Percentiles rank a stretch among this genome's conserved stretches.
These are phyloP conservation scores for Prenolepis imparis DNA, from an alignment of 2,888 invertebrate species.

Conservation along the genomic window DNA sequence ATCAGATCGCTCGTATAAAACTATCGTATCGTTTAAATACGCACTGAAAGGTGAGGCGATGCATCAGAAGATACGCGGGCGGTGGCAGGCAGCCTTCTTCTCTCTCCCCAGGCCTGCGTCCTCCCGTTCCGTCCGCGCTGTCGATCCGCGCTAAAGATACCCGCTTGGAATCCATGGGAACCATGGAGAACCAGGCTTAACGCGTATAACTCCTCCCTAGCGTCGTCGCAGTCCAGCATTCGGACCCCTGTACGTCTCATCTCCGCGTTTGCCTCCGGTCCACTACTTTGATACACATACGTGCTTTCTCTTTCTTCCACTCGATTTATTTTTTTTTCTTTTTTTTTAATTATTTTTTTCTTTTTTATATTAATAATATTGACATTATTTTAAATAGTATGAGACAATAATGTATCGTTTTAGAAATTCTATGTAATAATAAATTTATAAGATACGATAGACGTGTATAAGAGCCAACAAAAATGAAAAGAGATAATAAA, in stretches of 20 bases:
- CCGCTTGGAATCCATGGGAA: conserved; percentile 86
- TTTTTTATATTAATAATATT: background rate
- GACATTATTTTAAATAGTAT: background rate
- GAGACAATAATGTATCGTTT: background rate
- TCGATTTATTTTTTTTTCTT: background rate
- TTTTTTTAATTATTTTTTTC: background rate
- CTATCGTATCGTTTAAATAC: conserved; percentile 87
- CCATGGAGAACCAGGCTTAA: conserved; percentile 84
- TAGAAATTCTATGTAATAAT: conserved; percentile 1
- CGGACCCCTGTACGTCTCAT: conserved; percentile 55
- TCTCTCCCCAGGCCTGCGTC: conserved; percentile 55
- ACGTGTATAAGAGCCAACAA: background rate
- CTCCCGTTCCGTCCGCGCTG: conserved; percentile 78
- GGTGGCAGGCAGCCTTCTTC: conserved; percentile 84
- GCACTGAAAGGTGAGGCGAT: conserved; percentile 87
- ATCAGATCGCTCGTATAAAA: conserved; percentile 86
- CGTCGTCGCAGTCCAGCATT: conserved; percentile 40
- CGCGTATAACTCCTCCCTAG: conserved; percentile 79
- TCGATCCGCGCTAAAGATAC: conserved; percentile 85
- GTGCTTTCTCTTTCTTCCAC: background rate
- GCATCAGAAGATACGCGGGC: conserved; percentile 86
- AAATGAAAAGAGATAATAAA: background rate
- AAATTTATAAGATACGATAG: background rate
- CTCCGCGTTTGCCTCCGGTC: conserved; percentile 30
- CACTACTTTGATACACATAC: background rate